Evolutionary conservation across 2,888 invertebrate species (phyloP).

Genomic region (Amphipoea oculea): DNA sequence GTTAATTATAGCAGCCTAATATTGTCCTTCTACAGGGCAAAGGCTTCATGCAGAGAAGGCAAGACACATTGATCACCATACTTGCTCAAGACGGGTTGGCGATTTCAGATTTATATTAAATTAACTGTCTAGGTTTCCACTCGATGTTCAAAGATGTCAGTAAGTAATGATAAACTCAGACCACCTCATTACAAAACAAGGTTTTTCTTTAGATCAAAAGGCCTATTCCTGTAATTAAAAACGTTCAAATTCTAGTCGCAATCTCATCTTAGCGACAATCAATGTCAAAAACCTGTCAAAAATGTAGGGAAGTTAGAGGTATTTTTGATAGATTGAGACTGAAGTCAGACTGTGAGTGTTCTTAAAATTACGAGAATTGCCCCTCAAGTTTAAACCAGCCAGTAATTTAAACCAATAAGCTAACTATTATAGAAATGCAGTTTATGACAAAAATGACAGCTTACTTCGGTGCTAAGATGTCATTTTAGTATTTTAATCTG

Average conservation of each 20-base stretch:
- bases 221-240: not conserved
- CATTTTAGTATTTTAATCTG: too few species aligned
- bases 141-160: not conserved
- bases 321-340: too few species aligned
- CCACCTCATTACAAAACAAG: not conserved
- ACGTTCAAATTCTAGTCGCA: not conserved
- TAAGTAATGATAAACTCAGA: not conserved
- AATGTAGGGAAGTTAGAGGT: too few species aligned
- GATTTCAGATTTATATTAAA: not conserved
- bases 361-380: not conserved
- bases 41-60: not conserved
- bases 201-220: not conserved
- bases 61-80: not conserved
- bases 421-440: too few species aligned
- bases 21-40: not conserved
- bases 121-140: not conserved
- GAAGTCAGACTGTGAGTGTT: not conserved
- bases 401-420: not conserved
- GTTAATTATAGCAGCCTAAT: not conserved
- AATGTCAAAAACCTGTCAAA: too few species aligned
- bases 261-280: too few species aligned
- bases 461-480: too few species aligned
- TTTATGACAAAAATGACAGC: too few species aligned
- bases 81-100: not conserved
- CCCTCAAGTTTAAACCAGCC: too few species aligned